phyloP scores from a whole-genome alignment of 2,797 vertebrate species.

The Borostomias antarcticus region DNA sequence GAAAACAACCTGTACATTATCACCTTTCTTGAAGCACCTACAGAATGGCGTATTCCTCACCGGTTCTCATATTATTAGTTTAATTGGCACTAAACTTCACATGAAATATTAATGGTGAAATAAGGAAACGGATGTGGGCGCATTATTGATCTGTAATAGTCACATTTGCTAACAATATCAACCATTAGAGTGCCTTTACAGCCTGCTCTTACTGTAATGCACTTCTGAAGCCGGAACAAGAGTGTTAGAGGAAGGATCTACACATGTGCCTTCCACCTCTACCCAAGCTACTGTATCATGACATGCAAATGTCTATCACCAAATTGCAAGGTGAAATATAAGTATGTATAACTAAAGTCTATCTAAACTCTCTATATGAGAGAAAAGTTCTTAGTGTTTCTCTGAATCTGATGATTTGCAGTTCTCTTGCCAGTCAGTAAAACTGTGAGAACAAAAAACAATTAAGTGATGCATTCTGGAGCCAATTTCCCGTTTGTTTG shows the following conservation, averaged over 20 bases:
- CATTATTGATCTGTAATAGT: constrained; percentile 55
- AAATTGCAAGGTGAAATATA: neutral
- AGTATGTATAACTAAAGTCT: neutral
- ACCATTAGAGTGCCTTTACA: constrained; percentile 48
- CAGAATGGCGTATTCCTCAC: constrained; percentile 6
- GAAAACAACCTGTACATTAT: no score
- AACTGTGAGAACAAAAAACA: no score
- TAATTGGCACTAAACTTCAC: constrained; percentile 40
- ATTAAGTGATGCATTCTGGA: constrained; percentile 46
- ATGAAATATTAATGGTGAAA: constrained; percentile 63
- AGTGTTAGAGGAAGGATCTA: constrained; percentile 55
- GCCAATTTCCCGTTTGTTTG: constrained; percentile 11
- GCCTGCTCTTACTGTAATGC: constrained; percentile 55
- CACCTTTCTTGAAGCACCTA: no score
- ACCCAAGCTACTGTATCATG: constrained; percentile 27
- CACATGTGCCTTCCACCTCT: constrained; percentile 39
- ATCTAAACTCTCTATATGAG: neutral
- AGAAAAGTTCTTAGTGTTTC: neutral
- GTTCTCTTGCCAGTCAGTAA: no score
- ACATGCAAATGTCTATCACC: constrained; percentile 32
- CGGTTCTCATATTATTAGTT: constrained; percentile 28
- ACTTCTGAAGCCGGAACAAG: constrained; percentile 52
- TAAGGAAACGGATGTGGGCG: constrained; percentile 51
- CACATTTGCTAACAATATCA: constrained; percentile 42
- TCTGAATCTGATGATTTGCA: no score